phyloP scores from a whole-genome alignment of 2,113 vertebrate genomes.

The Mandrillus leucophaeus region DNA sequence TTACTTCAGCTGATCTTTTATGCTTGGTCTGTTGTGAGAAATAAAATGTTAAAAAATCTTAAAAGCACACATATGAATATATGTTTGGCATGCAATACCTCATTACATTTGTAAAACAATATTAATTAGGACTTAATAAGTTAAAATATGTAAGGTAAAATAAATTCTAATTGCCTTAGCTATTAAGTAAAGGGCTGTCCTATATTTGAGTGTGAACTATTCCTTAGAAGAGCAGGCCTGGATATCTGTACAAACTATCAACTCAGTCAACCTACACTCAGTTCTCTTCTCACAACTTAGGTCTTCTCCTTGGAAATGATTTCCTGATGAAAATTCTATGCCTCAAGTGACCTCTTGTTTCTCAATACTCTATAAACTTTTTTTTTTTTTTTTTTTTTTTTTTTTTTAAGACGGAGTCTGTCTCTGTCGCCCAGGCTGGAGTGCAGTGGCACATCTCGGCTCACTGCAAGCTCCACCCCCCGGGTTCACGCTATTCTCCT shows the following conservation, averaged over 20 bases:
- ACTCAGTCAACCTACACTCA: neutral
- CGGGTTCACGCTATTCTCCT: too few relatives aligned
- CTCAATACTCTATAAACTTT: neutral
- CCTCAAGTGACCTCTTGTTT: neutral
- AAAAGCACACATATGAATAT: neutral
- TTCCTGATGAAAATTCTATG: neutral
- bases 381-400: too few relatives aligned
- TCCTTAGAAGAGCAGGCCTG: neutral
- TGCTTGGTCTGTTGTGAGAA: slow-evolving; percentile 32
- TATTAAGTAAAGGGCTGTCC: neutral
- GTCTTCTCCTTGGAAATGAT: neutral
- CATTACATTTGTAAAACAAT: neutral
- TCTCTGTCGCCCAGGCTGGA: too few relatives aligned
- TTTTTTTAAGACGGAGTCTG: too few relatives aligned
- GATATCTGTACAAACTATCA: neutral
- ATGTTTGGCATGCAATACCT: neutral
- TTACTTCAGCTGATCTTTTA: slow-evolving; percentile 55
- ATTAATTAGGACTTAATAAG: neutral
- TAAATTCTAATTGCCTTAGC: neutral
- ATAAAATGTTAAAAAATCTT: slow-evolving; percentile 58
- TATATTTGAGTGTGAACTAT: neutral
- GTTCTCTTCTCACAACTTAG: neutral
- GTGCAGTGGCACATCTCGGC: too few relatives aligned
- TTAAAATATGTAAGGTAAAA: slow-evolving; percentile 47
- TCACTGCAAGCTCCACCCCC: too few relatives aligned